These are phyloP conservation scores for Diadegma fenestrale DNA, from an alignment of 2,888 invertebrate species.

Conservation along the genomic window DNA sequence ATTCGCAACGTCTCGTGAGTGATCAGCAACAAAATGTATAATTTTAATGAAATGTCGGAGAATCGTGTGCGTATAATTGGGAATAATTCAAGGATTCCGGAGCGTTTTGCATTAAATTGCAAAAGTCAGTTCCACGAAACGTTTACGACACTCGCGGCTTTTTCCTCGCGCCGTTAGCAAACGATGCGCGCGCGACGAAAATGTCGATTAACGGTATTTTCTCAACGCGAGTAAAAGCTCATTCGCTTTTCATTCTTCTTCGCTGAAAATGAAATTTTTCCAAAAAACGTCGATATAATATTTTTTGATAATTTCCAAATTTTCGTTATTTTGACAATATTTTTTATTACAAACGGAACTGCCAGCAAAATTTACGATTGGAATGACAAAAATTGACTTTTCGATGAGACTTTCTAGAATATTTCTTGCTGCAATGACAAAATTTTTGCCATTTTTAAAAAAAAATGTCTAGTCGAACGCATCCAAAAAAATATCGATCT, in stretches of 20 bases:
- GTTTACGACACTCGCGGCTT: not conserved
- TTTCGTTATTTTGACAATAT: no score
- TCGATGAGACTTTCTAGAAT: no score
- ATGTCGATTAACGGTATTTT: slow-evolving; percentile 76
- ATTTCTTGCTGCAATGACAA: no score
- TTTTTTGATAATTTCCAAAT: no score
- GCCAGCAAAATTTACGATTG: no score
- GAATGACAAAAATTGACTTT: no score
- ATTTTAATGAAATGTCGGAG: slow-evolving; percentile 20
- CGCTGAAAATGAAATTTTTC: no score
- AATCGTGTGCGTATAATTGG: not conserved
- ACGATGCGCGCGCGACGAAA: slow-evolving; percentile 64
- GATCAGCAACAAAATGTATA: not conserved
- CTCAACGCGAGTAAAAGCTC: slow-evolving; percentile 22
- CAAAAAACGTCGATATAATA: no score
- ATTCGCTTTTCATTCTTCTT: slow-evolving; percentile 13
- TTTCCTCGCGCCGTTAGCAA: not conserved
- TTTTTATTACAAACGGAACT: no score
- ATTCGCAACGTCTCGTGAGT: not conserved
- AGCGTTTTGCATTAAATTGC: slow-evolving; percentile 10
- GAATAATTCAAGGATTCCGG: not conserved
- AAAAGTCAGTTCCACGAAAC: slow-evolving; percentile 23
- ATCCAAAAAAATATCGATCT: no score
- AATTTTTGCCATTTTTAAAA: no score
- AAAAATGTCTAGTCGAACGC: no score